phyloP scores from a whole-genome alignment of 2,113 vertebrate genomes.

The Machaerirhynchus nigripectus region DNA sequence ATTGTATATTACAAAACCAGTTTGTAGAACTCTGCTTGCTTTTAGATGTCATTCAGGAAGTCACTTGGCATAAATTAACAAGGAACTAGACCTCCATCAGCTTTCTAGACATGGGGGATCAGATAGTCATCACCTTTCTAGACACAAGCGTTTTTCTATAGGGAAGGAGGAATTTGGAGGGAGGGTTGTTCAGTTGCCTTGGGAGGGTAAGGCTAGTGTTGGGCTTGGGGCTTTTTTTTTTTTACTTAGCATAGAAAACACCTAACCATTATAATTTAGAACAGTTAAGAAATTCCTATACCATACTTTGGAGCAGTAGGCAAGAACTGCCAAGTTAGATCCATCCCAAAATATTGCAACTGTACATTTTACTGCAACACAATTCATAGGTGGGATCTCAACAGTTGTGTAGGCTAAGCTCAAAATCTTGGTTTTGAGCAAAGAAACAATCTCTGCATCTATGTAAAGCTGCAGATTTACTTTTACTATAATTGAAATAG shows the following conservation, averaged over 20 bases:
- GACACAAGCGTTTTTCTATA: background rate
- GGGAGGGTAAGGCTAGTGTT: accelerated
- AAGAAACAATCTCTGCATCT: background rate
- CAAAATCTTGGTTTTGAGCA: background rate
- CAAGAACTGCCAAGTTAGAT: background rate
- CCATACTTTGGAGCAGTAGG: background rate
- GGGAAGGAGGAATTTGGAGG: background rate
- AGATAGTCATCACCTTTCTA: background rate
- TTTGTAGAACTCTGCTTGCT: background rate
- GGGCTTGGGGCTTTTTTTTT: too few relatives aligned
- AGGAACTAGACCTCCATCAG: background rate
- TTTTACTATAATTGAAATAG: background rate
- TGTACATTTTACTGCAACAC: background rate
- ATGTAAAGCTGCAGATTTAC: background rate
- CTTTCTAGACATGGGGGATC: background rate
- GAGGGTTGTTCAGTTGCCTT: background rate
- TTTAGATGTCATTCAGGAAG: background rate
- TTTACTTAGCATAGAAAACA: background rate
- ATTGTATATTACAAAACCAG: background rate
- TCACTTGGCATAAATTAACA: background rate
- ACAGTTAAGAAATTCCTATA: background rate
- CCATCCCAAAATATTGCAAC: background rate
- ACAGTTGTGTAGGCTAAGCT: background rate
- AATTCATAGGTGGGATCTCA: background rate
- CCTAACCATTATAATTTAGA: background rate